Evolutionary conservation across 2,113 vertebrate species (phyloP), one percentile per base, ranked within the genome.

Genomic region (Raja brachyura): DNA sequence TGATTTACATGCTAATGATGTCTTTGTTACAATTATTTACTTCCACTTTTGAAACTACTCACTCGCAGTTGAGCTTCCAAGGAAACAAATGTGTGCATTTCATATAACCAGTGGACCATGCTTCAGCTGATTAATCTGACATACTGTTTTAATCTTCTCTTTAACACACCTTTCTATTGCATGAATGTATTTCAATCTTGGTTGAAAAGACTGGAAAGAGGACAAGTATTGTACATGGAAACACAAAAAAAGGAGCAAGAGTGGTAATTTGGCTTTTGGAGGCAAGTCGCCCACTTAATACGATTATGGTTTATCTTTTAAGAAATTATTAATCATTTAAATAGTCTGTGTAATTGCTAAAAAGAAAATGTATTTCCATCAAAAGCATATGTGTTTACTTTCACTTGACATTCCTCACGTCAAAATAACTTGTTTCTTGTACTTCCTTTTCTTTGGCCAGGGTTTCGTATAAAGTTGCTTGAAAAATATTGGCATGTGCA

Each of bases 21-120:
- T 10, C 66, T 68, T 68, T 16, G 16, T 68, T 68, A 9, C 66
- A 68, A 68, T 2, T 68, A 68, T 68, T 68, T 68, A 16, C 66
- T 14, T 68, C 66, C 66, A 68, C 66, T 81, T 78, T 81, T 81
- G 78, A 54, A 81, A 81, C 48, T 81, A 81, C 78, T 81, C 33
- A 81, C 1, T 39, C 20, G 39, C 78, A 54, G 0, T 39, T 81
- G 39, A 18, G 78, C 33, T 81, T 81, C 78, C 78, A 54, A 54
- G 20, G 11, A 4, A 11, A 77, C 33, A 77, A 39, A 79, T 39
- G 20, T 54, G 16, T 81, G 78, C 33, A 81, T 39, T 18, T 0
- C 8, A 39, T 0, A 81, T 16, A 81, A 20, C 78, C 48, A 22
- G 33, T 54, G 78, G 39, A 22, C 39, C 39, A 20, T 79, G 33